Evolutionary conservation across 37 sponge, comb jelly and placozoan genomes (phyloP), one percentile per base, ranked within the genome.

Genomic region (Crambe crambe): DNA sequence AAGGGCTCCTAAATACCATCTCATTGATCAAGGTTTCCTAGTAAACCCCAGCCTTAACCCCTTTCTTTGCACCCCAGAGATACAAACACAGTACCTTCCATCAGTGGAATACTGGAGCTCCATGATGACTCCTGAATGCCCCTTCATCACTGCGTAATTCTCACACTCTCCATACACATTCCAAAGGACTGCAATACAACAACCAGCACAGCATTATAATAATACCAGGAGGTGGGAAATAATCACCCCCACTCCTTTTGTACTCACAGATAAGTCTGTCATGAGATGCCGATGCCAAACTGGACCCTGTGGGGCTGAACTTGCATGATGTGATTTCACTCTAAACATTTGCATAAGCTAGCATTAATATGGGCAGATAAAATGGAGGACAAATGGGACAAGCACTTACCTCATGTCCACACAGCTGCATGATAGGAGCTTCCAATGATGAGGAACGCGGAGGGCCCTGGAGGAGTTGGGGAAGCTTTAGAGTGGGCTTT

Each of bases 141-240:
- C 97, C 56, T 80, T 80, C 82, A 96, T 61, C 26, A 96, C 92
- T 56, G 85, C 92, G 72, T 76, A 96, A 80, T 98, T 98, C 61
- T 98, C 99, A 83, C 99, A 98, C 56, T 98, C 99, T 4, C 99
- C 99, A 80, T 89, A 98, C 40, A 98, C 96, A 51, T 94, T 98
- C 99, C 99, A 98, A n/a, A 98, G 68, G 51, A 77, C 95, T 94
- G 56, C 10, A 74, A 29, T 61, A 44, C 42, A 71, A n/a, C n/a
- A n/a, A n/a, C n/a, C n/a, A n/a, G n/a, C n/a, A n/a, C n/a, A n/a
- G n/a, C n/a, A n/a, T n/a, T n/a, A n/a, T n/a, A n/a, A n/a, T 12
- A 18, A 54, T 21, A 43, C 65, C 40, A 23, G 17, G 30, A 3
- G 30, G n/a, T n/a, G n/a, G n/a, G n/a, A n/a, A n/a, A n/a, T n/a